These are phyloP conservation scores for Diglossa brunneiventris DNA, from an alignment of 2,113 vertebrate genomes.

Conservation along the genomic window DNA sequence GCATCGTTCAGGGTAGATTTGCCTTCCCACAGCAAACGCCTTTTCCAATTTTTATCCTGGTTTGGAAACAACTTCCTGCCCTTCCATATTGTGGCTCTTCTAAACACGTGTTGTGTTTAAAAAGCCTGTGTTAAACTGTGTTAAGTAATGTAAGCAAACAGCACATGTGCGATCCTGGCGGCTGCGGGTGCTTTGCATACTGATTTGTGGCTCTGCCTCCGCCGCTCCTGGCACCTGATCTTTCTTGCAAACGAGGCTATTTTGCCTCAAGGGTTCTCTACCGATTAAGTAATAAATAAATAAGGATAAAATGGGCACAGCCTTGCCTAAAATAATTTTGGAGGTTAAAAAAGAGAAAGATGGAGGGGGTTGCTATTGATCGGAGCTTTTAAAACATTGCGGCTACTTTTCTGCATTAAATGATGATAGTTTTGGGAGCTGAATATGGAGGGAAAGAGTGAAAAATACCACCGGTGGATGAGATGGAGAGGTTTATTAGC, in stretches of 20 bases:
- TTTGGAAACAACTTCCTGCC: not conserved
- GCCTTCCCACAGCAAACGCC: rapidly evolving
- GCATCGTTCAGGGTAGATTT: rapidly evolving
- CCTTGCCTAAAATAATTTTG: constrained; percentile 57
- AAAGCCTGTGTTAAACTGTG: constrained; percentile 16
- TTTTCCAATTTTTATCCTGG: not conserved
- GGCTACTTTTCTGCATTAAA: not conserved
- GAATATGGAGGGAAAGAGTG: not conserved
- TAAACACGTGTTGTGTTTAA: constrained; percentile 28
- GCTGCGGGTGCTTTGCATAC: constrained; percentile 1
- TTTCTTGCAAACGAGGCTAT: constrained; percentile 41
- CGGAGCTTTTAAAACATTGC: not conserved
- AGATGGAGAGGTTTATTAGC: not conserved
- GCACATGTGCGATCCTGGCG: not conserved
- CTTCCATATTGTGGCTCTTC: not conserved
- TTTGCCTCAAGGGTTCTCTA: constrained; percentile 48
- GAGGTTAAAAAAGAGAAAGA: constrained; percentile 31
- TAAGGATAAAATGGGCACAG: constrained; percentile 13
- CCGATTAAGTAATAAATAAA: constrained; percentile 63
- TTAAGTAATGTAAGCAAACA: constrained; percentile 46
- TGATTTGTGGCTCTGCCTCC: constrained; percentile 43
- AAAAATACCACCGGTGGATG: not conserved
- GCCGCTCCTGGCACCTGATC: constrained; percentile 46
- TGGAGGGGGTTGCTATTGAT: constrained; percentile 10
- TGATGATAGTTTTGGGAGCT: not conserved